phyloP scores from a whole-genome alignment of 1,140 invertebrate species.

The Aplysia californica region DNA sequence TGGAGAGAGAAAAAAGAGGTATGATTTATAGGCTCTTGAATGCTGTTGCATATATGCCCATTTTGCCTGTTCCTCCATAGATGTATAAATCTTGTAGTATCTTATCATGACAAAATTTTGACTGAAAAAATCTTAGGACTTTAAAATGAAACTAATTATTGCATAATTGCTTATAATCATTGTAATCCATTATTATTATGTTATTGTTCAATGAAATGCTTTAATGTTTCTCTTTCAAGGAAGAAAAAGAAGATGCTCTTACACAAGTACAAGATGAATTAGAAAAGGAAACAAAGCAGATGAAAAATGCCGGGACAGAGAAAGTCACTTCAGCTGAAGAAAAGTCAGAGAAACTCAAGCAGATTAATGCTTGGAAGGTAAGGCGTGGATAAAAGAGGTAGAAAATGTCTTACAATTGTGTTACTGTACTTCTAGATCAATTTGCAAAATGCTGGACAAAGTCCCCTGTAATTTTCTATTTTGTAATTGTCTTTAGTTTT shows the following conservation, averaged over 20 bases:
- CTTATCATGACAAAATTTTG: no score
- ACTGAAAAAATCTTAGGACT: no score
- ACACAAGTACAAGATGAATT: slow-evolving; percentile 45
- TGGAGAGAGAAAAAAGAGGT: slow-evolving; percentile 65
- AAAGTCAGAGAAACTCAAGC: slow-evolving; percentile 50
- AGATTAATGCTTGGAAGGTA: slow-evolving; percentile 63
- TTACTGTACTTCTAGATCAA: background rate
- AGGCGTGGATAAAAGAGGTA: background rate
- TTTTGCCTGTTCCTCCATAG: no score
- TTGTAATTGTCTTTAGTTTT: no score
- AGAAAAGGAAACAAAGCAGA: slow-evolving; percentile 40
- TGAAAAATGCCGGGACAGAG: slow-evolving; percentile 39
- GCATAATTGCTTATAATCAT: background rate
- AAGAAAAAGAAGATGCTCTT: slow-evolving; percentile 57
- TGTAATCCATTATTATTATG: background rate
- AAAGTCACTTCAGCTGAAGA: slow-evolving; percentile 51
- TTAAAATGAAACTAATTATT: background rate
- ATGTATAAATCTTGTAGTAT: no score
- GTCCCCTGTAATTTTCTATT: background rate
- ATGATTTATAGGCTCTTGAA: no score
- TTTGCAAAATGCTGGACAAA: background rate
- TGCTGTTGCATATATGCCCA: no score
- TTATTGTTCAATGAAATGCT: background rate
- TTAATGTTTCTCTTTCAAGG: slow-evolving; percentile 32
- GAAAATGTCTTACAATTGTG: background rate